Percentiles rank a stretch among this genome's conserved stretches.
These are phyloP conservation scores for Muscicapa comitata DNA, from an alignment of 2,797 vertebrate genomes.

Conservation along the genomic window DNA sequence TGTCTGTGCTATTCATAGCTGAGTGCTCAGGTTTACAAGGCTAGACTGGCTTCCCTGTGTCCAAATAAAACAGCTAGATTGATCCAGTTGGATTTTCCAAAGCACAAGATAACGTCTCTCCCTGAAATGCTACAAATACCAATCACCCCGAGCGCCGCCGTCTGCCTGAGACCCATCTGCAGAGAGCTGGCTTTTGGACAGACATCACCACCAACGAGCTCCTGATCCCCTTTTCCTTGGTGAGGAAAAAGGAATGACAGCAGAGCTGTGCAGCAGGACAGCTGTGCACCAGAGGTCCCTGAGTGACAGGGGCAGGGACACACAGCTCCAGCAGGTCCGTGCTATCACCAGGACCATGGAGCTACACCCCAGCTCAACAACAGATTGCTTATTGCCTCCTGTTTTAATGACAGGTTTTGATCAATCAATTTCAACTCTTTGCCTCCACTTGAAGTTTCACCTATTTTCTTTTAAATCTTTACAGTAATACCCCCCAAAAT, in stretches of 20 bases:
- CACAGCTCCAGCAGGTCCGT: not conserved
- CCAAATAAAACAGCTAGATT: not conserved
- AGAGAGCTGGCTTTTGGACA: not conserved
- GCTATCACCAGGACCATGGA: not conserved
- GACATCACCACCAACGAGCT: not conserved
- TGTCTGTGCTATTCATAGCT: not conserved
- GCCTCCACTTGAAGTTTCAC: not conserved
- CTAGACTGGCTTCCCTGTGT: conserved; percentile 5
- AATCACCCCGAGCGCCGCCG: not conserved
- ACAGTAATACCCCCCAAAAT: not conserved
- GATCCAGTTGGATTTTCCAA: conserved; percentile 19
- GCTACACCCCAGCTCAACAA: not conserved
- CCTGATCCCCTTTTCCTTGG: not conserved
- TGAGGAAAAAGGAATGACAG: not conserved
- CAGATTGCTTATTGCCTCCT: too few species aligned
- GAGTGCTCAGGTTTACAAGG: not conserved
- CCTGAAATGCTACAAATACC: not conserved
- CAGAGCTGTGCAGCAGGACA: not conserved
- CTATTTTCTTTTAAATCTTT: not conserved
- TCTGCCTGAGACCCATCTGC: not conserved
- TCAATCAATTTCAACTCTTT: not conserved
- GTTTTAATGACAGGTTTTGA: not conserved
- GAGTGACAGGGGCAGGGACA: not conserved
- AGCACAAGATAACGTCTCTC: not conserved
- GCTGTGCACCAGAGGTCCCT: not conserved